Conservation (phyloP, 2,113 vertebrate genomes). For the rat (Rattus norvegicus) region DNA sequence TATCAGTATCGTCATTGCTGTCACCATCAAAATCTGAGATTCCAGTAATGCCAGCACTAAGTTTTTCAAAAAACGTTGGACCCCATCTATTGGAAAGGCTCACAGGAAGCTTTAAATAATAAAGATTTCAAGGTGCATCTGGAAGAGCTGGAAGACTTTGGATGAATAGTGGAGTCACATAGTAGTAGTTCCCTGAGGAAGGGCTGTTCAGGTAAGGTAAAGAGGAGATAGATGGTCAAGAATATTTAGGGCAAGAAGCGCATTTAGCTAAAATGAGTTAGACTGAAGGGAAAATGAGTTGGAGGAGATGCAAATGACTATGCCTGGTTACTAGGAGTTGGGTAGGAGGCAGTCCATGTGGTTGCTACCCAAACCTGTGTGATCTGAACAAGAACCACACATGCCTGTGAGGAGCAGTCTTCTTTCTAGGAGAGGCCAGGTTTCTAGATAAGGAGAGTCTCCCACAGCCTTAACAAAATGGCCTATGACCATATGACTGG, state of each 20-base stretch:
- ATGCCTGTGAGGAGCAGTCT: background rate
- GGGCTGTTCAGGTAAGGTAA: rapidly evolving
- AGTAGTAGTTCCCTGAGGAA: background rate
- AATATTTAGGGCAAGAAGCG: background rate
- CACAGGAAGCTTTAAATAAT: background rate
- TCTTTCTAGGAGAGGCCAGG: background rate
- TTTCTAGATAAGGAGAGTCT: conserved; percentile 49
- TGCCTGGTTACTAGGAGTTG: background rate
- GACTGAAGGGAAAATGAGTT: background rate
- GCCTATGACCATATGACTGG: conserved; percentile 76
- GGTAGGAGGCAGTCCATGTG: rapidly evolving
- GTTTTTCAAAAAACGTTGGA: background rate
- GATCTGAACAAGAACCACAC: background rate
- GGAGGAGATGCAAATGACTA: background rate
- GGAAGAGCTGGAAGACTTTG: background rate
- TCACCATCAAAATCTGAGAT: background rate
- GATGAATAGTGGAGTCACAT: rapidly evolving
- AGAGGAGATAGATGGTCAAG: background rate
- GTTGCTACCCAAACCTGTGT: background rate
- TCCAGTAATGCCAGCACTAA: background rate
- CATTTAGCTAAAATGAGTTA: too few species aligned
- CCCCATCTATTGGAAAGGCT: background rate
- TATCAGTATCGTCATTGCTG: background rate
- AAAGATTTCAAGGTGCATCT: background rate
- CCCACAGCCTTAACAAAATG: conserved; percentile 81